Evolutionary conservation across 2,888 invertebrate species (phyloP).

Genomic region (Nudaria mundana): DNA sequence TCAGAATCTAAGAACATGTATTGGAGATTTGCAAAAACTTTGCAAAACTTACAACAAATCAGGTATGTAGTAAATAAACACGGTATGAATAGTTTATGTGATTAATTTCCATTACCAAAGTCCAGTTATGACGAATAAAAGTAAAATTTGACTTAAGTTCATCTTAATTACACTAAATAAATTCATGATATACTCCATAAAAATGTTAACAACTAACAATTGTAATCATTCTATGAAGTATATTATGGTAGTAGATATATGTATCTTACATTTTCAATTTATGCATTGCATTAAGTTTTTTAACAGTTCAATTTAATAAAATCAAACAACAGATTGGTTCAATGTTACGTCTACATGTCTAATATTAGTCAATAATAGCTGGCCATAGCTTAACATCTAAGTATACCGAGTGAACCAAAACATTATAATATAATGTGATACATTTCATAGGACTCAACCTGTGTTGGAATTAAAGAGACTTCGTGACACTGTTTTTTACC

Average conservation of each 20-base stretch:
- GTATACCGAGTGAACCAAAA: constrained; percentile 30
- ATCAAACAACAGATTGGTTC: constrained; percentile 72
- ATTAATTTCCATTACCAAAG: too few relatives aligned
- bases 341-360: constrained; percentile 59
- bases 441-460: too few relatives aligned
- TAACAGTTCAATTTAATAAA: constrained; percentile 78
- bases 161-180: constrained; percentile 46
- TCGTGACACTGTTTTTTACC: too few relatives aligned
- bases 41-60: too few relatives aligned
- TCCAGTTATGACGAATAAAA: constrained; percentile 9
- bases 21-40: too few relatives aligned
- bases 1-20: too few relatives aligned
- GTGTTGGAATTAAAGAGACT: too few relatives aligned
- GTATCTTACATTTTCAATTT: constrained; percentile 77
- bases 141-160: constrained; percentile 52
- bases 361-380: constrained; percentile 56
- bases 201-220: constrained; percentile 33
- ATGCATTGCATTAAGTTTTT: constrained; percentile 78
- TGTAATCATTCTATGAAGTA: constrained; percentile 49
- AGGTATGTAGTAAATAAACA: too few relatives aligned
- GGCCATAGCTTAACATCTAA: constrained; percentile 57
- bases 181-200: constrained; percentile 48
- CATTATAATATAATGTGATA: constrained; percentile 9
- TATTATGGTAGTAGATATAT: constrained; percentile 67
- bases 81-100: too few relatives aligned